Percentiles rank a stretch among this genome's conserved stretches.
Conservation (phyloP, 1,140 invertebrate genomes). For the Panulirus ornatus region DNA sequence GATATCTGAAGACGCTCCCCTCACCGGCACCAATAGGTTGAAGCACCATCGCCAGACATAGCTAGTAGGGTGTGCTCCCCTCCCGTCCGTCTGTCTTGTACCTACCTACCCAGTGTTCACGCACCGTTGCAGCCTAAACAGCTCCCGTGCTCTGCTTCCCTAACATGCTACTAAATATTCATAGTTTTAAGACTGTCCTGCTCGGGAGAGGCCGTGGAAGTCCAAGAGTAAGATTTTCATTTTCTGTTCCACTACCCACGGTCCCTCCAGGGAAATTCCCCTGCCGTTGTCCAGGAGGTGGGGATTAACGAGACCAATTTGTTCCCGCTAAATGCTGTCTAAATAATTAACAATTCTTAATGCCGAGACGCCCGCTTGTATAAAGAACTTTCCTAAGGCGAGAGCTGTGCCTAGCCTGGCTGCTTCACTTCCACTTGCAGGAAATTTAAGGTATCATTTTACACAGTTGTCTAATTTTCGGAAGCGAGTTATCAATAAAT, state of each 20-base stretch:
- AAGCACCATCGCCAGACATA: too few species aligned
- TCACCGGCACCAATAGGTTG: too few species aligned
- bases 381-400: too few species aligned
- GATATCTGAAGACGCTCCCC: too few species aligned
- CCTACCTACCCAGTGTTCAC: not conserved
- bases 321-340: slow-evolving; percentile 59
- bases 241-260: slow-evolving; percentile 56
- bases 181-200: slow-evolving; percentile 40
- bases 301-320: slow-evolving; percentile 56
- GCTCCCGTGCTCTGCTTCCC: not conserved
- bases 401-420: too few species aligned
- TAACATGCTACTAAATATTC: slow-evolving; percentile 46
- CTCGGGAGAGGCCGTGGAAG: not conserved
- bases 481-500: too few species aligned
- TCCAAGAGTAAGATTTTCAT: slow-evolving; percentile 13
- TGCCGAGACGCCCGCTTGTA: not conserved
- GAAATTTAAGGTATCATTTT: too few species aligned
- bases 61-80: too few species aligned
- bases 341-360: slow-evolving; percentile 60
- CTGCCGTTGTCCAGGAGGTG: slow-evolving; percentile 32
- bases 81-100: not conserved
- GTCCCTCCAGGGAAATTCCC: slow-evolving; percentile 46
- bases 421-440: too few species aligned
- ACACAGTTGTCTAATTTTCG: too few species aligned
- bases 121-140: not conserved